Conservation (phyloP, 1,140 invertebrate species). For the Paramacrobiotus metropolitanus region DNA sequence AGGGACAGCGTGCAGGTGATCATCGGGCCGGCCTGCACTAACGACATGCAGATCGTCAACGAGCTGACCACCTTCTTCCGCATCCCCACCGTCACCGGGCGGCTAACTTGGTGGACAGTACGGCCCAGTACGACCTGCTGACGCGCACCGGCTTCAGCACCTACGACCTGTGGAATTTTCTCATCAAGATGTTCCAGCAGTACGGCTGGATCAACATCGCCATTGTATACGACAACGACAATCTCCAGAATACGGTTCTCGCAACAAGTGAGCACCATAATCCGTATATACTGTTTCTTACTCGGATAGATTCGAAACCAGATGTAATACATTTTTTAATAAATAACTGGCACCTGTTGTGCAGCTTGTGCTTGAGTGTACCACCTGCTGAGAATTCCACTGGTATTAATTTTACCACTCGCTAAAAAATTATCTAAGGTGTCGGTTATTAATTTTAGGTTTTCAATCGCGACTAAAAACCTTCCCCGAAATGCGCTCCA, state of each 20-base stretch:
- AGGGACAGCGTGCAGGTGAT: neutral
- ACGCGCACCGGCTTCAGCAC: neutral
- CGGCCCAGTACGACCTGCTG: neutral
- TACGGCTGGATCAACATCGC: neutral
- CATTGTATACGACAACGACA: neutral
- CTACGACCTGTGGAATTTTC: neutral
- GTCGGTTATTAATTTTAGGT: neutral
- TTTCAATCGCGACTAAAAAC: neutral
- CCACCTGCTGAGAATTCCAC: too few species aligned
- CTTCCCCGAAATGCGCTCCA: neutral
- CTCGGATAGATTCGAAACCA: neutral
- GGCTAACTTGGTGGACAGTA: neutral
- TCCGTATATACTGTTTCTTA: neutral
- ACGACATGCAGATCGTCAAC: neutral
- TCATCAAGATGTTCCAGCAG: neutral
- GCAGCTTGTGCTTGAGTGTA: too few species aligned
- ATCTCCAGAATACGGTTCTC: neutral
- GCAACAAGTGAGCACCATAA: constrained; percentile 2
- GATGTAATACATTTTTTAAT: too few species aligned
- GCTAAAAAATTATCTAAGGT: too few species aligned
- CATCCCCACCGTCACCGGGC: neutral
- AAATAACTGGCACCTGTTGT: too few species aligned
- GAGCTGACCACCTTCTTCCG: neutral
- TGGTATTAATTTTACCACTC: too few species aligned
- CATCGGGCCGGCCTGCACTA: neutral